Conservation (phyloP, 2,888 invertebrate genomes). For the Smittia sp. region DNA sequence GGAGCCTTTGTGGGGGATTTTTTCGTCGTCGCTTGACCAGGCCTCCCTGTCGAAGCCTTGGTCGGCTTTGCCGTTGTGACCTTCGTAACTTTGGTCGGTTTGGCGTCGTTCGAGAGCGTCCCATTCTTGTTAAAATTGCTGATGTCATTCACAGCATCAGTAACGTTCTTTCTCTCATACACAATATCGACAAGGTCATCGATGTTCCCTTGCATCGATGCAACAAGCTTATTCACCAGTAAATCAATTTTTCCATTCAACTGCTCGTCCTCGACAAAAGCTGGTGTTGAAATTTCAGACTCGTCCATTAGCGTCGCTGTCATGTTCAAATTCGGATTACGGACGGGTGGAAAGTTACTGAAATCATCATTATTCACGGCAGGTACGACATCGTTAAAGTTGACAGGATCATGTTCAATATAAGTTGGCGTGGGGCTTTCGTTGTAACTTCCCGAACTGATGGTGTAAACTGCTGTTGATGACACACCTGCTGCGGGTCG, state of each 20-base stretch:
- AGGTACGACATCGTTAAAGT: constrained; percentile 57
- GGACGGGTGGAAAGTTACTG: constrained; percentile 79
- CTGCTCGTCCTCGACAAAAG: constrained; percentile 72
- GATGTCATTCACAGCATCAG: constrained; percentile 45
- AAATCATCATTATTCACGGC: constrained; percentile 70
- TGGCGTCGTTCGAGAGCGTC: constrained; percentile 42
- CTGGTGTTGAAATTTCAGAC: constrained; percentile 71
- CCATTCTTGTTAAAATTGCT: constrained; percentile 43
- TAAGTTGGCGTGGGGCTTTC: constrained; percentile 45
- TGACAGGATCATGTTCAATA: constrained; percentile 44
- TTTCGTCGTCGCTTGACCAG: constrained; percentile 33
- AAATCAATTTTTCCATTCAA: constrained; percentile 76
- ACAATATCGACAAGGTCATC: constrained; percentile 77
- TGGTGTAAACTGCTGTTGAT: constrained; percentile 35
- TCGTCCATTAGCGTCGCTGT: constrained; percentile 61
- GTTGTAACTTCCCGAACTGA: constrained; percentile 45
- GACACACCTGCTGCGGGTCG: constrained; percentile 17
- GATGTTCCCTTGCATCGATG: constrained; percentile 79
- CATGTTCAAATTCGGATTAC: constrained; percentile 77
- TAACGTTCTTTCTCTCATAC: constrained; percentile 55
- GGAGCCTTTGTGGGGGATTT: constrained; percentile 41
- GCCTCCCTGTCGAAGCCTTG: constrained; percentile 43
- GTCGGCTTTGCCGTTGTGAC: constrained; percentile 43
- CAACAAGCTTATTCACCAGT: constrained; percentile 79
- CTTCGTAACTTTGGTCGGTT: constrained; percentile 44